A percentile compares a stretch with the other conserved stretches of the same genome.
phyloP scores from a whole-genome alignment of 2,888 invertebrate species.

The Acanthococcus lagerstroemiae region DNA sequence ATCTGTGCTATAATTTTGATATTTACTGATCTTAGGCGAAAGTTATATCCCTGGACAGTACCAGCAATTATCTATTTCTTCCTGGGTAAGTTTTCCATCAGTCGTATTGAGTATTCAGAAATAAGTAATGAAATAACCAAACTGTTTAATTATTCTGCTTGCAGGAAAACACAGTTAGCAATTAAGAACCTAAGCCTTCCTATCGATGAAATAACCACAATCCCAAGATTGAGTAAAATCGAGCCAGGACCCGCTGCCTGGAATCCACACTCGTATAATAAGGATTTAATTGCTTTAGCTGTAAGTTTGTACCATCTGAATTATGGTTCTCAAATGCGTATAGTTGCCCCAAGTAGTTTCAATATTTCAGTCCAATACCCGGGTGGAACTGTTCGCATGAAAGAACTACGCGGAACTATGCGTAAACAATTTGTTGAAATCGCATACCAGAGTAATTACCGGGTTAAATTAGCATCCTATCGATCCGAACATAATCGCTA shows the following conservation, averaged over 20 bases:
- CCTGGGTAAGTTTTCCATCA: constrained; percentile 62
- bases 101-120: too few species aligned
- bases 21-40: constrained; percentile 56
- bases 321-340: too few species aligned
- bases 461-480: constrained; percentile 86
- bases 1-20: too few species aligned
- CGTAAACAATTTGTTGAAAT: constrained; percentile 60
- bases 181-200: constrained; percentile 65
- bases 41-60: constrained; percentile 82
- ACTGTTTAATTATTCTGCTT: too few species aligned
- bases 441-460: constrained; percentile 75
- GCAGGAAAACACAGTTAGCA: constrained; percentile 63
- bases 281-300: constrained; percentile 76
- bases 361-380: constrained; percentile 63
- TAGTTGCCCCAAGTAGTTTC: neutral
- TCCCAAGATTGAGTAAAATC: constrained; percentile 81
- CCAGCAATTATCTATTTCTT: constrained; percentile 72
- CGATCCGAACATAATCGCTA: constrained; percentile 65
- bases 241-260: constrained; percentile 88
- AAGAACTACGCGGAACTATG: constrained; percentile 56
- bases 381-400: constrained; percentile 78
- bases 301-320: too few species aligned
- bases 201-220: constrained; percentile 60
- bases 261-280: constrained; percentile 69
- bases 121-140: too few species aligned